Evolutionary conservation across 1,140 invertebrate species (phyloP), one percentile per base, ranked within the genome.

Genomic region (Latrodectus geometricus): DNA sequence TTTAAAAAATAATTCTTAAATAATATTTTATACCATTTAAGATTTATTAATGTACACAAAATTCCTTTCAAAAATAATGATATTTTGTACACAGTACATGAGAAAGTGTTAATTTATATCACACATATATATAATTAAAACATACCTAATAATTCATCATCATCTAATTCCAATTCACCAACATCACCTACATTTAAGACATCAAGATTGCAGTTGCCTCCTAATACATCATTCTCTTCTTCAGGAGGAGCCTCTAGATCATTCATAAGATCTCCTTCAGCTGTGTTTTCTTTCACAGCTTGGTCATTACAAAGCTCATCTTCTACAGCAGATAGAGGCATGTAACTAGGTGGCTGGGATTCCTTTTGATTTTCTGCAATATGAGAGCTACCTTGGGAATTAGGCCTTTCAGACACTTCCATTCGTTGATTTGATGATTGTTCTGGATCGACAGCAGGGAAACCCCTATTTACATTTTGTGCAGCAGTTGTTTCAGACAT

Each of bases 81-180:
- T 35, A 35, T 35, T 5, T 35, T 35, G 35, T 3, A 5, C 35
- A 35, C 5, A 35, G 35, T 35, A 35, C 35, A 35, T 35, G 35
- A 35, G 2, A 35, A 35, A 3, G 5, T 35, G 35, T 35, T 3
- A 3, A 35, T 5, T 35, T 35, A 35, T 35, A 35, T 35, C 5
- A 35, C 35, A 35, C 5, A 35, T 35, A 35, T 35, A 35, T 35
- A 35, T 35, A 5, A 35, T 5, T 35, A 35, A 35, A 35, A 11
- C 88, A 93, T 94, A 92, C 95, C 93, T 17, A 97, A 92, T 86
- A 97, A 93, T 90, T 97, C 96, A 90, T 97, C 96, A 90, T 97
- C 96, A 88, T 96, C 96, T 50, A 96, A 94, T 8, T 94, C 95
- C 50, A 96, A 91, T 78, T 96, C 96, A 61, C 94, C 95, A 90